Evolutionary conservation across 2,113 vertebrate species (phyloP).

Genomic region (Turdus rufiventris): DNA sequence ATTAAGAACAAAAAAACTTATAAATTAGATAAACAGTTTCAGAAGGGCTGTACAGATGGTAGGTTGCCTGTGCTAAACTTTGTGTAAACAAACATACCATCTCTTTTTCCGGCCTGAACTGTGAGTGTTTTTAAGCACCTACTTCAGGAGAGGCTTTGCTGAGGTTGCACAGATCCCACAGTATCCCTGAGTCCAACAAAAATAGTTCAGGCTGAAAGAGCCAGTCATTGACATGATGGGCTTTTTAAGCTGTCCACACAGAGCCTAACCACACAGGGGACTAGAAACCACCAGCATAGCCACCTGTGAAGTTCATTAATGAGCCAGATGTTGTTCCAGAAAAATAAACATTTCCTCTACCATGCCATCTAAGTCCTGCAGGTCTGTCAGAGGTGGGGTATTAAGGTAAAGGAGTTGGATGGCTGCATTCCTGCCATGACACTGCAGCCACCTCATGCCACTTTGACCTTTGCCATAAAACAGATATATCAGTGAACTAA

Average conservation of each 20-base stretch:
- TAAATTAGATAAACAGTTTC: neutral
- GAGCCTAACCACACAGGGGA: slow-evolving; percentile 44
- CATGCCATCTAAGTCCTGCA: neutral
- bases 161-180: slow-evolving; percentile 50
- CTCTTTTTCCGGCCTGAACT: neutral
- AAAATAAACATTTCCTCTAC: slow-evolving; percentile 16
- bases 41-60: neutral
- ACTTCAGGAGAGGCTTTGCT: slow-evolving; percentile 31
- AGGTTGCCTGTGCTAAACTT: neutral
- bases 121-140: slow-evolving; percentile 39
- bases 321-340: slow-evolving; percentile 29
- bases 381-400: neutral
- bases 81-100: neutral
- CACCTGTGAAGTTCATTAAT: slow-evolving; percentile 9
- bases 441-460: neutral
- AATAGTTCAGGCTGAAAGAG: slow-evolving; percentile 50
- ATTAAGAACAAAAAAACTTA: neutral
- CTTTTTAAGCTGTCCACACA: slow-evolving; percentile 43
- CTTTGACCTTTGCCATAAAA: neutral
- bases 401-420: neutral
- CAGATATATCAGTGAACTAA: neutral
- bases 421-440: neutral
- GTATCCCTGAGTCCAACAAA: slow-evolving; percentile 6
- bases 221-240: slow-evolving; percentile 35
- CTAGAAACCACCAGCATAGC: slow-evolving; percentile 8